phyloP scores from a whole-genome alignment of 2,888 invertebrate species.

The Epicampocera succincta region DNA sequence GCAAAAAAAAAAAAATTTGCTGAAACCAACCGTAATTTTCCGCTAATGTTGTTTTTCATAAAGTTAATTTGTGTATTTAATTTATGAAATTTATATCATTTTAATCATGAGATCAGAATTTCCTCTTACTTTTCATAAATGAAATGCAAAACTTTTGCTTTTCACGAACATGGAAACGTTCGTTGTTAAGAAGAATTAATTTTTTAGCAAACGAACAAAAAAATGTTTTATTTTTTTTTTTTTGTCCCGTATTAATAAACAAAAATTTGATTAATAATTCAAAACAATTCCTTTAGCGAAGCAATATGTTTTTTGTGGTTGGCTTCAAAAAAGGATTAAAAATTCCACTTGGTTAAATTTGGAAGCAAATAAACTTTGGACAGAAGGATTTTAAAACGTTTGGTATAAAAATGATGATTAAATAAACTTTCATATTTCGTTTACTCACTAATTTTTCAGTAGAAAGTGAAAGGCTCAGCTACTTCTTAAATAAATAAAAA shows the following conservation, averaged over 20 bases:
- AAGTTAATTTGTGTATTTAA: conserved; percentile 77
- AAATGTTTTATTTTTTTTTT: conserved; percentile 30
- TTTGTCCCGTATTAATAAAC: conserved; percentile 54
- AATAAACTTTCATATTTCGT: too few species aligned
- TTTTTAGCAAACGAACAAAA: not conserved
- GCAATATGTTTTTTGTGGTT: conserved; percentile 58
- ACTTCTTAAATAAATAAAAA: too few species aligned
- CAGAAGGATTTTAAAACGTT: not conserved
- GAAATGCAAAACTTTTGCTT: conserved; percentile 4
- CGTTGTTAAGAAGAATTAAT: conserved; percentile 8
- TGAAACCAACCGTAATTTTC: conserved; percentile 70
- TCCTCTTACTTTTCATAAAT: not conserved
- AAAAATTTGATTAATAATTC: conserved; percentile 67
- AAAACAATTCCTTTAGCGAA: conserved; percentile 45
- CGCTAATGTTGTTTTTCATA: conserved; percentile 72
- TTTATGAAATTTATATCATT: conserved; percentile 79
- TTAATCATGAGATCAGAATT: conserved; percentile 66
- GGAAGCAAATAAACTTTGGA: not conserved
- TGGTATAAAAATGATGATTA: too few species aligned
- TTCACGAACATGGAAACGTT: not conserved
- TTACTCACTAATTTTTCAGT: too few species aligned
- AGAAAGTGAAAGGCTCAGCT: too few species aligned
- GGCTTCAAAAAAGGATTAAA: conserved; percentile 53
- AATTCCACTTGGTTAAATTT: conserved; percentile 64
- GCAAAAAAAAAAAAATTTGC: conserved; percentile 2